Conservation (phyloP, 2,113 vertebrate species). For the Camelus dromedarius region DNA sequence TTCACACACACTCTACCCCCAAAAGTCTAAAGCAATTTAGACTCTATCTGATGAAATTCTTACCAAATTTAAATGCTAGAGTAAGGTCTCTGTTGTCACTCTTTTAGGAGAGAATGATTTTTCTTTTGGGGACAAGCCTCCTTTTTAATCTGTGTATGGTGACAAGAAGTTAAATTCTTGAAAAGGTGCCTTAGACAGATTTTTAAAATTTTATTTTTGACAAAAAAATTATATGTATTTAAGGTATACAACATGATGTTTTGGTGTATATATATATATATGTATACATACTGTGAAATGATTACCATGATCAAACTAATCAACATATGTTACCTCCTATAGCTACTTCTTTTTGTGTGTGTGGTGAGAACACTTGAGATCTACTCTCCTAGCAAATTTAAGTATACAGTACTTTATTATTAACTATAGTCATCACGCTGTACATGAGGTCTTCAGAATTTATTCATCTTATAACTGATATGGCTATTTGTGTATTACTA, state of each 20-base stretch:
- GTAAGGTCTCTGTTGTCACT: neutral
- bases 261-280: neutral
- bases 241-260: neutral
- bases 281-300: neutral
- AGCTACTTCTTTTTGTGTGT: neutral
- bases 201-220: neutral
- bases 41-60: conserved; percentile 2
- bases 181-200: neutral
- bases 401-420: neutral
- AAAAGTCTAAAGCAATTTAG: neutral
- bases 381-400: conserved; percentile 10
- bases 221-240: neutral
- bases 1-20: neutral
- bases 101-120: conserved; percentile 8
- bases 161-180: conserved; percentile 16
- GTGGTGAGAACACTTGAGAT: neutral
- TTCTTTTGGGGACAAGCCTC: neutral
- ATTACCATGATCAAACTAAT: neutral
- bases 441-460: neutral
- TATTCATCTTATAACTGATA: neutral
- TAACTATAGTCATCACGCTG: neutral
- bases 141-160: conserved; percentile 19
- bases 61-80: conserved; percentile 42
- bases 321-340: neutral
- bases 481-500: neutral